These are phyloP conservation scores for Lepisosteus oculatus DNA, from an alignment of 2,113 vertebrate genomes.

Conservation along the genomic window DNA sequence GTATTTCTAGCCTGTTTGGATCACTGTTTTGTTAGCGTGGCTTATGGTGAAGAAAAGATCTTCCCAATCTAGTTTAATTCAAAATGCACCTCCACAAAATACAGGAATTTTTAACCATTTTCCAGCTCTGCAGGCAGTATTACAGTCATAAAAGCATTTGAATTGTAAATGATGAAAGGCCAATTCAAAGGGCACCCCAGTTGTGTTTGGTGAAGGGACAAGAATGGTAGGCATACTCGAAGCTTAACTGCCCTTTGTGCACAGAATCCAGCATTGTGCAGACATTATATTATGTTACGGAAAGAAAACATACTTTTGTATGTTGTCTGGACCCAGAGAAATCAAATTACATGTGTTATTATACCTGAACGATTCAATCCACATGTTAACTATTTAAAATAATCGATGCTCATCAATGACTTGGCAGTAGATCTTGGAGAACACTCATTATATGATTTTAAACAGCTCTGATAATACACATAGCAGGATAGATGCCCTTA, in stretches of 20 bases:
- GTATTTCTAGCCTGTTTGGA: background rate
- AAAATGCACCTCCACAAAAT: constrained; percentile 15
- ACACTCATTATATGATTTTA: no score
- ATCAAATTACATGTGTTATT: constrained; percentile 42
- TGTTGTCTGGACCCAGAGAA: constrained; percentile 44
- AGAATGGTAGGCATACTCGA: constrained; percentile 20
- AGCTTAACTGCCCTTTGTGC: constrained; percentile 27
- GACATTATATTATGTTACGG: constrained; percentile 24
- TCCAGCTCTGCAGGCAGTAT: constrained; percentile 34
- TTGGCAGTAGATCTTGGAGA: background rate
- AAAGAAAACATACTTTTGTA: constrained; percentile 37
- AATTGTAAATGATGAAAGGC: constrained; percentile 42
- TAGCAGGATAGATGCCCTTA: no score
- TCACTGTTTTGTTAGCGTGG: background rate
- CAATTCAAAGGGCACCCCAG: constrained; percentile 23
- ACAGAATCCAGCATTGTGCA: constrained; percentile 20
- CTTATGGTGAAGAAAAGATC: background rate
- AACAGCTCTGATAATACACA: no score
- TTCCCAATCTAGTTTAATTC: constrained; percentile 6
- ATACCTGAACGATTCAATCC: constrained; percentile 53
- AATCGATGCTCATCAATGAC: constrained; percentile 46
- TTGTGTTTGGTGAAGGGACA: constrained; percentile 21
- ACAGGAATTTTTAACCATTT: constrained; percentile 30
- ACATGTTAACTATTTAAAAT: constrained; percentile 51
- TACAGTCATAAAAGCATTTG: constrained; percentile 31